phyloP scores from a whole-genome alignment of 2,888 invertebrate species.

The Prosapia bicincta region DNA sequence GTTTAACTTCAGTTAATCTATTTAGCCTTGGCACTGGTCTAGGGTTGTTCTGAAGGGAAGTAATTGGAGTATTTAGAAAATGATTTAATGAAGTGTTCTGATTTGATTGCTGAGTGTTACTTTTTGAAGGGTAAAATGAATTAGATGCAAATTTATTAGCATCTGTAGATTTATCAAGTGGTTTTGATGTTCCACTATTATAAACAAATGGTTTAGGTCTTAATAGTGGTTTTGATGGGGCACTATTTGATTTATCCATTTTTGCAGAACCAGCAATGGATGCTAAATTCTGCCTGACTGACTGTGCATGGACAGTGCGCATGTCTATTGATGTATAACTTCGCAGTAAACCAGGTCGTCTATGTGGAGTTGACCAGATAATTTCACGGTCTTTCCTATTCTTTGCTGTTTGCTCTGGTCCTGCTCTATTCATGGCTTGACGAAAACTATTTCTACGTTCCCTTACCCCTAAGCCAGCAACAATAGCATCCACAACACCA shows the following conservation, averaged over 20 bases:
- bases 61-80: neutral
- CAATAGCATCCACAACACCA: constrained; percentile 23
- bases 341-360: constrained; percentile 31
- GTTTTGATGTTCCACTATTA: neutral
- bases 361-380: neutral
- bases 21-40: neutral
- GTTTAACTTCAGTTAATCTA: neutral
- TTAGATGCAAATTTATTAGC: neutral
- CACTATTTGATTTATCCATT: constrained; percentile 6
- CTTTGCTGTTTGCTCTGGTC: constrained; percentile 18
- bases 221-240: constrained; percentile 14
- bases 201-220: constrained; percentile 17
- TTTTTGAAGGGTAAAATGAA: neutral
- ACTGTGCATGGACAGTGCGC: constrained; percentile 11
- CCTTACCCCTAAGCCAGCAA: constrained; percentile 37
- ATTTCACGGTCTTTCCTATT: neutral
- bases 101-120: neutral
- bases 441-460: constrained; percentile 44
- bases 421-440: constrained; percentile 43
- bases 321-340: constrained; percentile 36
- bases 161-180: neutral
- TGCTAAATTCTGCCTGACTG: neutral
- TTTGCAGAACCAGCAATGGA: neutral
- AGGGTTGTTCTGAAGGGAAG: neutral
- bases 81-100: neutral